A percentile compares a stretch with the other conserved stretches of the same genome.
Conservation (phyloP, 1,140 invertebrate species). For the Solen grandis region DNA sequence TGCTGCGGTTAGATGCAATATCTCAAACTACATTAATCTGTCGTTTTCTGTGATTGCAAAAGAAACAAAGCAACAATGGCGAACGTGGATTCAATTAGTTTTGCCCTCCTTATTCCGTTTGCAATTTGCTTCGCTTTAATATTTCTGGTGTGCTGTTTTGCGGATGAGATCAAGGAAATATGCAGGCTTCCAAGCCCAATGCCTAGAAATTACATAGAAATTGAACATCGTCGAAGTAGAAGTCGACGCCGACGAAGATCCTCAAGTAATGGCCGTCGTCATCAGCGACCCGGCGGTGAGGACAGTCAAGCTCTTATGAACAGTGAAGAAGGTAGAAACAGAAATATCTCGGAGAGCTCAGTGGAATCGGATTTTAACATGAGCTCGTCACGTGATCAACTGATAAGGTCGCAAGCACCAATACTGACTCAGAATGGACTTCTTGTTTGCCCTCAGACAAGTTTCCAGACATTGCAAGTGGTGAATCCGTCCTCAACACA, state of each 20-base stretch:
- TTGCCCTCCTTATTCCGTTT: constrained; percentile 65
- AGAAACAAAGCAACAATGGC: constrained; percentile 15
- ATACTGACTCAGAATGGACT: not conserved
- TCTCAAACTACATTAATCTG: no score
- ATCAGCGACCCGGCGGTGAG: not conserved
- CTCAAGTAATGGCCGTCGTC: not conserved
- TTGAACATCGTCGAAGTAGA: not conserved
- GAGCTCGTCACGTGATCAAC: not conserved
- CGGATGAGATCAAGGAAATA: constrained; percentile 66
- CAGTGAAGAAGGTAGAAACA: constrained; percentile 38
- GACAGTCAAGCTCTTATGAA: constrained; percentile 29
- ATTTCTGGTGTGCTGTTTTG: constrained; percentile 67
- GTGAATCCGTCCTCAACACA: no score
- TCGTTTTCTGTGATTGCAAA: no score
- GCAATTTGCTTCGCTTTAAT: constrained; percentile 62
- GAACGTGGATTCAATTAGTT: constrained; percentile 61
- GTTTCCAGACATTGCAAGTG: no score
- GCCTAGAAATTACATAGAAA: constrained; percentile 50
- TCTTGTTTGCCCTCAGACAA: not conserved
- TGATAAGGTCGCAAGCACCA: not conserved
- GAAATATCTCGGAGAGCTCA: constrained; percentile 45
- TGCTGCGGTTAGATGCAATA: no score
- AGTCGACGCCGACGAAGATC: constrained; percentile 3
- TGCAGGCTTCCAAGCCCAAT: constrained; percentile 64
- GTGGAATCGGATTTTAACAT: not conserved